Conservation (phyloP, 2,113 vertebrate species). For the Capra hircus region DNA sequence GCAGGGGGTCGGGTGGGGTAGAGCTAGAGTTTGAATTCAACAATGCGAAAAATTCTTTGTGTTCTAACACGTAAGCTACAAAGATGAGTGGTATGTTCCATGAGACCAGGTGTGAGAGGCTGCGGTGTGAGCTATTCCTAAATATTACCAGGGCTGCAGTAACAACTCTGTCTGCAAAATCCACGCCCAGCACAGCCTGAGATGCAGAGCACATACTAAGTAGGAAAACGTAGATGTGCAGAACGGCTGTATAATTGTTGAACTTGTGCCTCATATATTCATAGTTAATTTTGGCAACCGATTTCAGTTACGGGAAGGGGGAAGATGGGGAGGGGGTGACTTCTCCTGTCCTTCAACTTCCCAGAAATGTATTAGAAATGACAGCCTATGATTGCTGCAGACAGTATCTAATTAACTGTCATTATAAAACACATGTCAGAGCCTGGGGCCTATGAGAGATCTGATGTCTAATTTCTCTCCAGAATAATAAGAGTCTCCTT, state of each 20-base stretch:
- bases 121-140: neutral
- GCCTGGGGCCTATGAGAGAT: conserved; percentile 80
- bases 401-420: conserved; percentile 95
- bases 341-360: conserved; percentile 79
- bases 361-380: conserved; percentile 82
- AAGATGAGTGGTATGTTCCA: neutral
- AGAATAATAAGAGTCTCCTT: conserved; percentile 80
- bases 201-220: neutral
- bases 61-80: neutral
- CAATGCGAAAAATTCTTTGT: neutral
- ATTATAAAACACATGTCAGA: conserved; percentile 95
- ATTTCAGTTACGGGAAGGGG: conserved; percentile 67
- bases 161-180: neutral
- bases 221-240: neutral
- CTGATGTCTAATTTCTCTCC: conserved; percentile 78
- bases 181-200: neutral
- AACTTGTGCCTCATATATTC: conserved; percentile 63
- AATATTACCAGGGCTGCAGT: neutral
- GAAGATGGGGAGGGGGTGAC: conserved; percentile 58
- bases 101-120: neutral
- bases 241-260: conserved; percentile 67
- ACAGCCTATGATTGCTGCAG: conserved; percentile 90
- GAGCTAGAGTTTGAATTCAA: neutral
- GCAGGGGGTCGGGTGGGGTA: neutral
- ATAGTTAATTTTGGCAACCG: conserved; percentile 74